These are phyloP conservation scores for Abscondita cerata DNA, from an alignment of 2,888 invertebrate species.

Conservation along the genomic window DNA sequence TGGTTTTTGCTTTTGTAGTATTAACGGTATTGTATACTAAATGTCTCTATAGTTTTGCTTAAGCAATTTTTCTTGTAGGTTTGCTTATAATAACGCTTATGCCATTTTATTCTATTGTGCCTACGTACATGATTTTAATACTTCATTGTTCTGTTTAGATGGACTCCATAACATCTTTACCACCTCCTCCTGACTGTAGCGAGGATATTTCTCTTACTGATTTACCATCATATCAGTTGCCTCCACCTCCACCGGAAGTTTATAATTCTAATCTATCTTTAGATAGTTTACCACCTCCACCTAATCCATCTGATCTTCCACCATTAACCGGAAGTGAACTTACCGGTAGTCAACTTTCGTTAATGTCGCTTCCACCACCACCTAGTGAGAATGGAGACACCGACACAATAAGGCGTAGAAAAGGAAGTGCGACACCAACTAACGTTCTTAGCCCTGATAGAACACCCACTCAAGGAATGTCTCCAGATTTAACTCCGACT, in stretches of 20 bases:
- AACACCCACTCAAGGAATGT: slow-evolving; percentile 53
- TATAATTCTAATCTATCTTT: slow-evolving; percentile 79
- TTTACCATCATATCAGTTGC: slow-evolving; percentile 65
- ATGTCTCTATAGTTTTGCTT: neutral
- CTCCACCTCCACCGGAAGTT: slow-evolving; percentile 78
- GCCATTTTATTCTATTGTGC: neutral
- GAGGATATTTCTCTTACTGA: slow-evolving; percentile 53
- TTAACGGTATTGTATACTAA: slow-evolving; percentile 30
- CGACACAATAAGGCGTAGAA: slow-evolving; percentile 59
- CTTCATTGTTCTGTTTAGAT: slow-evolving; percentile 55
- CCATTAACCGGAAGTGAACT: slow-evolving; percentile 64
- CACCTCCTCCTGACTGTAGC: slow-evolving; percentile 63
- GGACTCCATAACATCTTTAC: slow-evolving; percentile 64
- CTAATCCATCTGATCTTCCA: slow-evolving; percentile 67
- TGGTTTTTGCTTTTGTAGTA: slow-evolving; percentile 27
- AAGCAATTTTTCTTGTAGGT: neutral
- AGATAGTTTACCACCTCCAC: slow-evolving; percentile 83
- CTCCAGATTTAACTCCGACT: slow-evolving; percentile 58
- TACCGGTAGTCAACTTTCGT: slow-evolving; percentile 73
- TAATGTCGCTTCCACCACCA: slow-evolving; percentile 77
- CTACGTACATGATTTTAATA: too few relatives aligned
- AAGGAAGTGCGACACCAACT: slow-evolving; percentile 58
- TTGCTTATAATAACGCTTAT: neutral
- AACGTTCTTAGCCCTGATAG: slow-evolving; percentile 57
- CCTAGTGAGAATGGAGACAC: slow-evolving; percentile 55